Evolutionary conservation across 92 coral and sea anemone genomes (phyloP), one percentile per base, ranked within the genome.

Genomic region (Muricea muricata): DNA sequence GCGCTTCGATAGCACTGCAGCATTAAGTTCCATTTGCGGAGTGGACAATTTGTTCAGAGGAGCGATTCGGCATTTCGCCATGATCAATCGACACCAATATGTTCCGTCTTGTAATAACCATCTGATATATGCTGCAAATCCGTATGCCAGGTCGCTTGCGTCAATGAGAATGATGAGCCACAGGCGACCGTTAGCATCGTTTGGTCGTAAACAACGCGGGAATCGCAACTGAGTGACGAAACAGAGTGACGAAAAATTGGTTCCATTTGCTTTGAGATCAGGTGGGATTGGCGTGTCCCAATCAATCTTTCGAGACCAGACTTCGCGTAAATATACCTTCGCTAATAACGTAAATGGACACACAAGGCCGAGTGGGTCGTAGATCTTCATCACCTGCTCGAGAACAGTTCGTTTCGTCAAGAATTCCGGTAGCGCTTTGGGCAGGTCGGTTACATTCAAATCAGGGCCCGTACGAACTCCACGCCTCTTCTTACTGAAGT

Each of bases 1-100:
- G 78, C 89, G 85, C 65, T 85, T 89, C 65, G 84, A 90, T 75
- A 90, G 7, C 40, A 85, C 94, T 6, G 89, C 89, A 0, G 87
- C 91, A 65, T 83, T 79, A 11, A 87, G 39, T 55, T 83, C 93
- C 86, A 91, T 87, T 67, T 88, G 91, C 26, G 84, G 84, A 29
- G 90, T 85, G 4, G 87, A 85, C 82, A 79, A 31, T 76, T 89
- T 89, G 69, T 78, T 83, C 76, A 88, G 11, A 4, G 91, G 86
- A 15, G 85, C 89, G 25, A 86, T 89, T 30, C 89, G 52, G 74
- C 90, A 80, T 70, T 87, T 87, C 21, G 90, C 90, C 87, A 81
- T 81, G 15, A 87, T 72, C 56, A 86, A 40, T 24, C 79, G 79
- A 78, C 86, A 65, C 85, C 79, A 86, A 73, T 63, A 86, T n/a